Percentiles rank a stretch among this genome's conserved stretches.
phyloP scores from a whole-genome alignment of 2,113 vertebrate species.

The Lepisosteus oculatus region DNA sequence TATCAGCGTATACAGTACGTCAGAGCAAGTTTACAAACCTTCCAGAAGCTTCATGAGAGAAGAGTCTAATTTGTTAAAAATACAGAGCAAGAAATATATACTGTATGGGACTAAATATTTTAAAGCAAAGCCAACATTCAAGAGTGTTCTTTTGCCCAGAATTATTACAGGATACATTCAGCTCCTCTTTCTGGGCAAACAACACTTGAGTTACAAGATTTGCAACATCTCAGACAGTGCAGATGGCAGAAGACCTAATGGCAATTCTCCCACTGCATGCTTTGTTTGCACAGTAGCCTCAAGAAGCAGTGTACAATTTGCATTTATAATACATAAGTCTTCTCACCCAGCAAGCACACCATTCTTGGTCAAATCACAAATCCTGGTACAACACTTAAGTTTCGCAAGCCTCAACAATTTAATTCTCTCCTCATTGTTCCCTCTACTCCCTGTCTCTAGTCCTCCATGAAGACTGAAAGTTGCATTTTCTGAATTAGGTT shows the following conservation, averaged over 20 bases:
- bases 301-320: conserved; percentile 14
- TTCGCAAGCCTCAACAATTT: background rate
- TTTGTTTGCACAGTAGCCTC: background rate
- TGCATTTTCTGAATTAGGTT: background rate
- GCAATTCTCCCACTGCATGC: conserved; percentile 6
- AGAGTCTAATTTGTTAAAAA: too few species aligned
- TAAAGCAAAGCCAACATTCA: background rate
- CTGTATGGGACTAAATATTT: background rate
- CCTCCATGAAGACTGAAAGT: background rate
- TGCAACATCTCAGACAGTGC: background rate
- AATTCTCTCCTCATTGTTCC: background rate
- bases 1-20: too few species aligned
- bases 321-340: conserved; percentile 13
- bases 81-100: too few species aligned
- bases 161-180: background rate
- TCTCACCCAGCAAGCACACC: background rate
- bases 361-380: conserved; percentile 2
- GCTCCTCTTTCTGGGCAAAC: background rate
- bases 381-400: background rate
- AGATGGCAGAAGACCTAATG: background rate
- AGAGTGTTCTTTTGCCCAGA: background rate
- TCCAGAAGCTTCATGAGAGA: too few species aligned
- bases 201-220: background rate
- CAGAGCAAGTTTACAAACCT: too few species aligned
- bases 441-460: background rate